Percentiles rank a stretch among this genome's conserved stretches.
Evolutionary conservation across 2,888 invertebrate species (phyloP).

Genomic region (Brenthis ino): DNA sequence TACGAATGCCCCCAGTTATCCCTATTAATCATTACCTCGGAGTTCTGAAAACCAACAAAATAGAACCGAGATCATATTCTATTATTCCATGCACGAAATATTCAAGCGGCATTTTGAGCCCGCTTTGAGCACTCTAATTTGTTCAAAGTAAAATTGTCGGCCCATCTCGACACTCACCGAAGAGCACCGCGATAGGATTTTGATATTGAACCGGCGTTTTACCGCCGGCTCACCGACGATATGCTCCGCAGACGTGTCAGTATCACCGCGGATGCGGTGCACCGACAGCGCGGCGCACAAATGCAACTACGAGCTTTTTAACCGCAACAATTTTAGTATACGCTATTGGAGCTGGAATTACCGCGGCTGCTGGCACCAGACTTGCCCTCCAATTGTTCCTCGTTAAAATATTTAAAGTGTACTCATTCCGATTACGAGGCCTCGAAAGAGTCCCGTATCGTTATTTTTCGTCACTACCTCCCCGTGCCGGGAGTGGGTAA

Average conservation of each 20-base stretch:
- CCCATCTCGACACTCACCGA: conserved; percentile 52
- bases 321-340: conserved; percentile 88
- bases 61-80: conserved; percentile 84
- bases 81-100: conserved; percentile 84
- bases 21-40: conserved; percentile 84
- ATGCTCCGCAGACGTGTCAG: conserved; percentile 55
- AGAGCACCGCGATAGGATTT: conserved; percentile 52
- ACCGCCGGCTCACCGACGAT: conserved; percentile 55
- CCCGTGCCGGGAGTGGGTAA: conserved; percentile 44
- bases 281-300: conserved; percentile 73
- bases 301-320: conserved; percentile 85
- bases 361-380: conserved; percentile 87
- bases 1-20: conserved; percentile 85
- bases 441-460: conserved; percentile 83
- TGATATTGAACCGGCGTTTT: conserved; percentile 51
- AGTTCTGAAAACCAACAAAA: conserved; percentile 84
- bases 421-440: conserved; percentile 81
- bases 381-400: conserved; percentile 85
- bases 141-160: conserved; percentile 84
- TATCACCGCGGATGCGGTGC: conserved; percentile 65
- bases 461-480: conserved; percentile 86
- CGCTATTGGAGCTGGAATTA: conserved; percentile 87
- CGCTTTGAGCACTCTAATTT: conserved; percentile 86
- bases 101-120: conserved; percentile 73
- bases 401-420: conserved; percentile 82